phyloP scores from a whole-genome alignment of 2,888 invertebrate species.

The Lingula anatina region DNA sequence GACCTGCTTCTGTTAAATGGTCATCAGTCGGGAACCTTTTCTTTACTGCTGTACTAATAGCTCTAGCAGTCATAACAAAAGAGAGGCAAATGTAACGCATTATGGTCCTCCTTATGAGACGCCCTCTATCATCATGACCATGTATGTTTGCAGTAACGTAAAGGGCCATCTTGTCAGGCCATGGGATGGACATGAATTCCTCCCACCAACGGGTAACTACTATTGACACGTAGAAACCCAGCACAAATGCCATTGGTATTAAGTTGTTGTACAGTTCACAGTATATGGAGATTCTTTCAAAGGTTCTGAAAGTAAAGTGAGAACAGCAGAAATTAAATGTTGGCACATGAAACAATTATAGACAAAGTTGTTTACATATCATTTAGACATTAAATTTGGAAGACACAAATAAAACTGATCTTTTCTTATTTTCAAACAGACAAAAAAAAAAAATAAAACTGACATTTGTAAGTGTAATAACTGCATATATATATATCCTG shows the following conservation, averaged over 20 bases:
- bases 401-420: too few species aligned
- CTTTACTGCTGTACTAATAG: slow-evolving; percentile 61
- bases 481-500: too few species aligned
- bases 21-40: slow-evolving; percentile 53
- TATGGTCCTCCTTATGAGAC: slow-evolving; percentile 58
- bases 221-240: slow-evolving; percentile 89
- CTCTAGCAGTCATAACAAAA: slow-evolving; percentile 58
- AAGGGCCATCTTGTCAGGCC: slow-evolving; percentile 65
- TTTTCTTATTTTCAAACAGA: too few species aligned
- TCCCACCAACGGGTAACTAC: slow-evolving; percentile 92
- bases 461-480: too few species aligned
- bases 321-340: not conserved
- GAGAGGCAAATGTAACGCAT: slow-evolving; percentile 57
- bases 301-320: slow-evolving; percentile 58
- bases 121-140: slow-evolving; percentile 59
- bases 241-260: slow-evolving; percentile 86
- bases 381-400: too few species aligned
- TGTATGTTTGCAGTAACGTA: slow-evolving; percentile 33
- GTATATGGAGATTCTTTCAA: slow-evolving; percentile 77
- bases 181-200: slow-evolving; percentile 72
- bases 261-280: slow-evolving; percentile 81
- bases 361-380: too few species aligned
- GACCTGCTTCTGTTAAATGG: slow-evolving; percentile 51
- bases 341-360: not conserved
- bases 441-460: too few species aligned